These are phyloP conservation scores for Crioceris asparagi DNA, from an alignment of 2,888 invertebrate species.

Conservation along the genomic window DNA sequence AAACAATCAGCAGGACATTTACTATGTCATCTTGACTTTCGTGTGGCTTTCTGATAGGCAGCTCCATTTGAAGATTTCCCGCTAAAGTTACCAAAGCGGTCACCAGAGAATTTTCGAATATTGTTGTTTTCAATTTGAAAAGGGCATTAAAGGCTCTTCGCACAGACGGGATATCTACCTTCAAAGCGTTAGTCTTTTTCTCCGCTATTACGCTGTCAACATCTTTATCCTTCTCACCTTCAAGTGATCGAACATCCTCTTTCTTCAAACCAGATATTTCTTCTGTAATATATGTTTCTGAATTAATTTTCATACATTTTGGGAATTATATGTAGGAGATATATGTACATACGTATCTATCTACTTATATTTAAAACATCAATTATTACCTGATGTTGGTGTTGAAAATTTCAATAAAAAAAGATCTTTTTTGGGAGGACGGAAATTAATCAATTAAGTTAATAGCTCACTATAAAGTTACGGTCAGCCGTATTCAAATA, in stretches of 20 bases:
- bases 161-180: constrained; percentile 62
- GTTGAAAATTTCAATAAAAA: no score
- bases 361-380: no score
- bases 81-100: constrained; percentile 64
- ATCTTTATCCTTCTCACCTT: constrained; percentile 79
- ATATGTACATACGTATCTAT: no score
- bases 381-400: no score
- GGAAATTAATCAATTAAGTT: no score
- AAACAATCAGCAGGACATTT: constrained; percentile 42
- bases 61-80: constrained; percentile 60
- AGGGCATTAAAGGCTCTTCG: constrained; percentile 52
- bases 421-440: no score
- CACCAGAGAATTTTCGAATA: constrained; percentile 52
- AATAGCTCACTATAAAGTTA: no score
- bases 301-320: no score
- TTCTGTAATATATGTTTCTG: no score
- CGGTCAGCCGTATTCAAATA: no score
- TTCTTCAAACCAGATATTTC: constrained; percentile 51
- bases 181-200: constrained; percentile 28
- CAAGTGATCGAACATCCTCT: constrained; percentile 60
- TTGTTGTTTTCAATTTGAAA: constrained; percentile 34
- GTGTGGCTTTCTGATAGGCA: constrained; percentile 37
- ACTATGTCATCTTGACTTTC: constrained; percentile 45
- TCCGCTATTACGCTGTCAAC: constrained; percentile 57
- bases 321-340: no score